phyloP scores from a whole-genome alignment of 2,113 vertebrate species.

The Stomatorhinus ivindoensis region DNA sequence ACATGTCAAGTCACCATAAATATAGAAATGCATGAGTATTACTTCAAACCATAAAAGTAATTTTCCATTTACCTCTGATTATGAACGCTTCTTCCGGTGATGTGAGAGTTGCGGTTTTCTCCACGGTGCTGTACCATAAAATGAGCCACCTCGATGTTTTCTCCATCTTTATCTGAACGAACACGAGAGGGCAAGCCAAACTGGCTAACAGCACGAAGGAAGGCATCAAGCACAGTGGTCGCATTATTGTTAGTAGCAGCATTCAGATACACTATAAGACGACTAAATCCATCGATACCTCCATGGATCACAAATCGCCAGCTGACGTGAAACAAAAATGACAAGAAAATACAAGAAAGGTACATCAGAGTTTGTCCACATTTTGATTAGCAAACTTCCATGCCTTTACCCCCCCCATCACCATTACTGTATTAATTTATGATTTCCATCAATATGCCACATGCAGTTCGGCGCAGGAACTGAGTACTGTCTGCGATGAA shows the following conservation, averaged over 20 bases:
- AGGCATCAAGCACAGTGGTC: neutral
- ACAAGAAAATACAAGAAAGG: too few relatives aligned
- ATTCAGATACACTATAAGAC: neutral
- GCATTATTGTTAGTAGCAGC: neutral
- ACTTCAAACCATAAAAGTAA: too few relatives aligned
- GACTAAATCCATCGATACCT: neutral
- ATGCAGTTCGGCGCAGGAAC: too few relatives aligned
- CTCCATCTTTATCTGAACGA: neutral
- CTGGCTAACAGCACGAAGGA: neutral
- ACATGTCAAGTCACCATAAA: too few relatives aligned
- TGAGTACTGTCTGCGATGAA: too few relatives aligned
- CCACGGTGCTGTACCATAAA: neutral
- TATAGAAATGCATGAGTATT: too few relatives aligned
- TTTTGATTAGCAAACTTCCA: too few relatives aligned
- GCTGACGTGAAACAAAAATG: neutral
- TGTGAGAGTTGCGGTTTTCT: neutral
- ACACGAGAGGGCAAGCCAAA: neutral
- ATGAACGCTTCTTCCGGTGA: neutral
- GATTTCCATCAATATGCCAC: too few relatives aligned
- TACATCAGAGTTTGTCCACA: too few relatives aligned
- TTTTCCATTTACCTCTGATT: neutral
- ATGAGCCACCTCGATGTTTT: neutral
- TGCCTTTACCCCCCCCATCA: too few relatives aligned
- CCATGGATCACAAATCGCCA: neutral
- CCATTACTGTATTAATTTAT: too few relatives aligned